phyloP scores from a whole-genome alignment of 2,888 invertebrate genomes.

The Luperina nickerlii region DNA sequence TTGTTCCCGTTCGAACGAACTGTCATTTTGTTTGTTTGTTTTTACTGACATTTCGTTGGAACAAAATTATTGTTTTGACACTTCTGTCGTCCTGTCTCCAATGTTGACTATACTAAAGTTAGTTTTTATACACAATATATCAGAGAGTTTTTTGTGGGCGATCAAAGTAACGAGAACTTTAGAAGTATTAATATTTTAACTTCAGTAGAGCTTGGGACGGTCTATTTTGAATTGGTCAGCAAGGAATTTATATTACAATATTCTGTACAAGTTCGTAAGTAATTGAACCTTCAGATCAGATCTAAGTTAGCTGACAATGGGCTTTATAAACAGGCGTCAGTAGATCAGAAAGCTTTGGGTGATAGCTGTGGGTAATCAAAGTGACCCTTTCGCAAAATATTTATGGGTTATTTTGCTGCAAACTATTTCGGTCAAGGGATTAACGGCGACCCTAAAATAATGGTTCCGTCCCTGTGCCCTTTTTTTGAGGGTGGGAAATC shows the following conservation, averaged over 20 bases:
- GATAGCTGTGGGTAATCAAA: not conserved
- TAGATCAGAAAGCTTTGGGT: not conserved
- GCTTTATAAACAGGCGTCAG: not conserved
- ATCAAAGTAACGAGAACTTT: not conserved
- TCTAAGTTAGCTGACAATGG: not conserved
- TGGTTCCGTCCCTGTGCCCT: not conserved
- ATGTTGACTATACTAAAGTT: too few species aligned
- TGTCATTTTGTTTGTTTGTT: not conserved
- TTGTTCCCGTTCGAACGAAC: too few species aligned
- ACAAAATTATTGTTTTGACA: not conserved
- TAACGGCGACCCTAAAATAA: constrained; percentile 7
- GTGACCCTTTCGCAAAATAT: not conserved
- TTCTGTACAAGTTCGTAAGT: too few species aligned
- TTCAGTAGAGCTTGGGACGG: too few species aligned
- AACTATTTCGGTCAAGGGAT: constrained; percentile 25
- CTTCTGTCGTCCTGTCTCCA: too few species aligned
- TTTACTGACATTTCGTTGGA: not conserved
- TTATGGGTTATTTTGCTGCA: constrained; percentile 13
- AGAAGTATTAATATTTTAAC: too few species aligned
- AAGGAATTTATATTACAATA: too few species aligned
- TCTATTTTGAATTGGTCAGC: too few species aligned
- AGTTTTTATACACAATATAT: not conserved
- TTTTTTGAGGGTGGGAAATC: too few species aligned
- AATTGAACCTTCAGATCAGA: not conserved
- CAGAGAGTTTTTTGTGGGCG: not conserved